A percentile compares a stretch with the other conserved stretches of the same genome.
phyloP scores from a whole-genome alignment of 1,140 invertebrate species.

The Drosophila pseudoananassae region DNA sequence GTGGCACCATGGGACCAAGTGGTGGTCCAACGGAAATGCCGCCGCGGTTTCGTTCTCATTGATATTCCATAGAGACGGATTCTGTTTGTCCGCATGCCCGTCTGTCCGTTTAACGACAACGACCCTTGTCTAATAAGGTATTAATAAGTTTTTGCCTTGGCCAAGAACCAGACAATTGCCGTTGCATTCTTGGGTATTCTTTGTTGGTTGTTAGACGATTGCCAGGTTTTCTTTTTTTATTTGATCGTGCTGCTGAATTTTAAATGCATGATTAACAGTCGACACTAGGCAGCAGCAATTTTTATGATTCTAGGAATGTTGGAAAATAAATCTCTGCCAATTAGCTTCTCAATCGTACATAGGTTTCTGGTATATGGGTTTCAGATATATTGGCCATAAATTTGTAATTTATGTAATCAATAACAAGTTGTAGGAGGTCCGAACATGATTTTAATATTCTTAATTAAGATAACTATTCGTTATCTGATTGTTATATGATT shows the following conservation, averaged over 20 bases:
- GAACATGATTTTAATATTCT: not conserved
- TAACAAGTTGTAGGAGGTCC: not conserved
- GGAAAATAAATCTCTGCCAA: not conserved
- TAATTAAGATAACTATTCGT: not conserved
- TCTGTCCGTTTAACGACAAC: not conserved
- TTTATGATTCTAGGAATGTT: slow-evolving; percentile 9
- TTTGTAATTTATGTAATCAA: not conserved
- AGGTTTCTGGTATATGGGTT: not conserved
- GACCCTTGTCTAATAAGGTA: slow-evolving; percentile 74
- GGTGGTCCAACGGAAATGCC: slow-evolving; percentile 52
- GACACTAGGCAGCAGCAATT: slow-evolving; percentile 30
- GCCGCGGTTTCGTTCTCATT: slow-evolving; percentile 62
- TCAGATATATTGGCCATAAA: slow-evolving; percentile 3
- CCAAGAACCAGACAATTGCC: slow-evolving; percentile 55
- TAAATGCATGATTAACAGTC: slow-evolving; percentile 46
- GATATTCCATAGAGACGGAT: slow-evolving; percentile 53
- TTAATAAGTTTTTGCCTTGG: slow-evolving; percentile 70
- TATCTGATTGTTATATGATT: too few relatives aligned
- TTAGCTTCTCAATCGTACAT: not conserved
- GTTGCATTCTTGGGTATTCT: slow-evolving; percentile 60
- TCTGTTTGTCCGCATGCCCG: not conserved
- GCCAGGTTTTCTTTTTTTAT: slow-evolving; percentile 14
- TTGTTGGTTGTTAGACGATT: slow-evolving; percentile 31
- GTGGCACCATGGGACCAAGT: slow-evolving; percentile 42
- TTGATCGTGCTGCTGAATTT: slow-evolving; percentile 60